phyloP scores from a whole-genome alignment of 2,113 vertebrate genomes.

The Geococcyx californianus region DNA sequence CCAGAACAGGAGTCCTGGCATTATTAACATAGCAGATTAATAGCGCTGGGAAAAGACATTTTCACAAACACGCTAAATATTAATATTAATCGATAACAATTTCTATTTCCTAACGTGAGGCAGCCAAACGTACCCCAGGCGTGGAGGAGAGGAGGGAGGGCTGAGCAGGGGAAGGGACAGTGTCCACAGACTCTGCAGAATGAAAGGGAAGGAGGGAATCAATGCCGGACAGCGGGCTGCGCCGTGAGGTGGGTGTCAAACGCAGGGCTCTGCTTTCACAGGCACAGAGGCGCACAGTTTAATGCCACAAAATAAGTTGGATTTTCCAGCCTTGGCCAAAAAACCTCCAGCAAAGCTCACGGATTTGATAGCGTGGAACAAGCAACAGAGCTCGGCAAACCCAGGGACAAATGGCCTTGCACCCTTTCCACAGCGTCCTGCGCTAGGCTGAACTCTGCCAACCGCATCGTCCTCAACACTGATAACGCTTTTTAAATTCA shows the following conservation, averaged over 20 bases:
- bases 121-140: not conserved
- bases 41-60: constrained; percentile 82
- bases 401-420: not conserved
- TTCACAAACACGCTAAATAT: constrained; percentile 90
- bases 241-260: constrained; percentile 73
- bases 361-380: not conserved
- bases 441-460: not conserved
- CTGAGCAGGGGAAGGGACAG: not conserved
- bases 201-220: constrained; percentile 32
- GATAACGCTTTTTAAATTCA: not conserved
- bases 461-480: not conserved
- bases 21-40: constrained; percentile 90
- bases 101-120: constrained; percentile 82
- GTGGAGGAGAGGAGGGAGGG: not conserved
- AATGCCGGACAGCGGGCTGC: constrained; percentile 41
- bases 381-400: not conserved
- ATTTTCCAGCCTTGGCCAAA: not conserved
- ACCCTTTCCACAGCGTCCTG: not conserved
- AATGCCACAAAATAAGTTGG: constrained; percentile 22
- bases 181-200: not conserved
- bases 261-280: constrained; percentile 30
- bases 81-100: constrained; percentile 92
- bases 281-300: constrained; percentile 35
- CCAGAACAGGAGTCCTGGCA: constrained; percentile 69
- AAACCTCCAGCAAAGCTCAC: not conserved